Evolutionary conservation across 2,113 vertebrate genomes (phyloP).

Genomic region (Apaloderma vittatum): DNA sequence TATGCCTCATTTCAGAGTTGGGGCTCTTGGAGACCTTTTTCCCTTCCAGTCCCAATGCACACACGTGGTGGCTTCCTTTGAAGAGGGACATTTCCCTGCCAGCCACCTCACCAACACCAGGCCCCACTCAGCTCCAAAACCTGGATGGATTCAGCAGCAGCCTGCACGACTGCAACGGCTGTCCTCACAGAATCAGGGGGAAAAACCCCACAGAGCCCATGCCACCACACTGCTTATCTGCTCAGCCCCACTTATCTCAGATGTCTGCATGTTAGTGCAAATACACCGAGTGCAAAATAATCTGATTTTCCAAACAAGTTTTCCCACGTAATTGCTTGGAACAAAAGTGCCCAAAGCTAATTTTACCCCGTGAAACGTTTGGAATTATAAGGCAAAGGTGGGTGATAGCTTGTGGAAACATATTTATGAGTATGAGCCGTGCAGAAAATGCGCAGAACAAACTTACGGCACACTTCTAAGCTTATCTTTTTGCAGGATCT

Average conservation of each 20-base stretch:
- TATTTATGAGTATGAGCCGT: neutral
- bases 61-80: neutral
- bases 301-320: conserved; percentile 11
- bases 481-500: neutral
- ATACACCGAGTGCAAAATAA: neutral
- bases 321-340: neutral
- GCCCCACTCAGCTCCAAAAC: neutral
- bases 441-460: neutral
- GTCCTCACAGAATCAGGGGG: neutral
- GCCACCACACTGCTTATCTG: fast-evolving
- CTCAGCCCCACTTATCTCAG: neutral
- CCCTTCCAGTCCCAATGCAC: neutral
- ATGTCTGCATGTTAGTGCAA: neutral
- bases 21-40: neutral
- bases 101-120: fast-evolving
- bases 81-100: fast-evolving
- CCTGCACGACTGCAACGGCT: neutral
- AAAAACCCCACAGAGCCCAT: neutral
- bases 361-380: neutral
- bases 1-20: fast-evolving
- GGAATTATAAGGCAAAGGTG: conserved; percentile 7
- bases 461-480: neutral
- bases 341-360: conserved; percentile 14
- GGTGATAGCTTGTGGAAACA: conserved; percentile 7
- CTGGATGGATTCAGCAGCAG: neutral